These are phyloP conservation scores for Sclerodermus sp. DNA, from an alignment of 2,888 invertebrate genomes.

Conservation along the genomic window DNA sequence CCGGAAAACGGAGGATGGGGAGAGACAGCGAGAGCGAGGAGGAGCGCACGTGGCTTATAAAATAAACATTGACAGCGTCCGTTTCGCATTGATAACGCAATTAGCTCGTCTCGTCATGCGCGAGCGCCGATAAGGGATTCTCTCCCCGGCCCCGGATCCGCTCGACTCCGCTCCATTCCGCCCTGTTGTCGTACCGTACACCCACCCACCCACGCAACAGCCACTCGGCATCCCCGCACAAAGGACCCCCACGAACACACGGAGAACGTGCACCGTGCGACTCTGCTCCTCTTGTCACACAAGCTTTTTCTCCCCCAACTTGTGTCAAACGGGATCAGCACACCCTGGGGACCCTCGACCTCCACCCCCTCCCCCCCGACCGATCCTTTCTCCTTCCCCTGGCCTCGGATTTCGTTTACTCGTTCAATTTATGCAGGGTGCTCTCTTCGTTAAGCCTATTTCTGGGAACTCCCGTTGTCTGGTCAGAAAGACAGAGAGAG, in stretches of 20 bases:
- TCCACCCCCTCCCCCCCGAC: constrained; percentile 4
- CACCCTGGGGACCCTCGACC: too few species aligned
- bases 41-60: constrained; percentile 16
- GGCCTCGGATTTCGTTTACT: too few species aligned
- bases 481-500: neutral
- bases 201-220: too few species aligned
- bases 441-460: too few species aligned
- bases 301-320: neutral
- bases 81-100: constrained; percentile 45
- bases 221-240: too few species aligned
- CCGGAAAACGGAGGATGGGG: too few species aligned
- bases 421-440: too few species aligned
- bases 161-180: neutral
- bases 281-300: neutral
- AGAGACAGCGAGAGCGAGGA: neutral
- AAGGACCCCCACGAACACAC: too few species aligned
- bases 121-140: constrained; percentile 44
- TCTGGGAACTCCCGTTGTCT: too few species aligned
- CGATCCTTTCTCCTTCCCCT: constrained; percentile 5
- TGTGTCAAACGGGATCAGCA: neutral
- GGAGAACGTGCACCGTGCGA: too few species aligned
- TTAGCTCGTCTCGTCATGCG: constrained; percentile 48
- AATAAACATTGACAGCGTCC: constrained; percentile 30
- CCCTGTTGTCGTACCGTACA: too few species aligned
- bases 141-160: constrained; percentile 3